Conservation (phyloP, 2,888 invertebrate species). For the Lymantria monacha region DNA sequence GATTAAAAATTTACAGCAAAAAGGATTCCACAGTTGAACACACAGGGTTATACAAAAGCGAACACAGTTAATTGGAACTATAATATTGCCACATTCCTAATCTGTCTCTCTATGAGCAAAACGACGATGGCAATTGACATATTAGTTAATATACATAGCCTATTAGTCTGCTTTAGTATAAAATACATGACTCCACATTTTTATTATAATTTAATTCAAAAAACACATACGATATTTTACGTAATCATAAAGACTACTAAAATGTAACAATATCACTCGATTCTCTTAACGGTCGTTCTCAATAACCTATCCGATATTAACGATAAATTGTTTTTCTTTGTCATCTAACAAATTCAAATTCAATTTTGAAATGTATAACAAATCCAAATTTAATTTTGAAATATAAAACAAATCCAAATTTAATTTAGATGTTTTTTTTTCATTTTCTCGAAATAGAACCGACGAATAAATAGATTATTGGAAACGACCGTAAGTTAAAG, state of each 20-base stretch:
- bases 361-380: too few species aligned
- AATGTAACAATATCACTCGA: neutral
- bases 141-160: constrained; percentile 28
- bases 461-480: too few species aligned
- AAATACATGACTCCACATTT: constrained; percentile 54
- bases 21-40: neutral
- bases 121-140: constrained; percentile 11
- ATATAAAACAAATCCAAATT: too few species aligned
- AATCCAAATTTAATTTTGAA: too few species aligned
- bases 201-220: constrained; percentile 37
- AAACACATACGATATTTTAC: constrained; percentile 33
- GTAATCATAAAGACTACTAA: constrained; percentile 30
- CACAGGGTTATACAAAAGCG: constrained; percentile 20
- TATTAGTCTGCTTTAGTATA: constrained; percentile 41
- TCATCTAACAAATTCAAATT: too few species aligned
- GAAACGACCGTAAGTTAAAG: too few species aligned
- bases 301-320: too few species aligned
- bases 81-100: constrained; percentile 20
- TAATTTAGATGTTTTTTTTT: too few species aligned
- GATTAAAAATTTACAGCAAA: constrained; percentile 14
- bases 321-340: too few species aligned
- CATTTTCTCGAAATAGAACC: too few species aligned
- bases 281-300: neutral
- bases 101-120: constrained; percentile 13
- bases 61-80: constrained; percentile 30